A percentile compares a stretch with the other conserved stretches of the same genome.
phyloP scores from a whole-genome alignment of 2,888 invertebrate species.

The Myopa testacea region DNA sequence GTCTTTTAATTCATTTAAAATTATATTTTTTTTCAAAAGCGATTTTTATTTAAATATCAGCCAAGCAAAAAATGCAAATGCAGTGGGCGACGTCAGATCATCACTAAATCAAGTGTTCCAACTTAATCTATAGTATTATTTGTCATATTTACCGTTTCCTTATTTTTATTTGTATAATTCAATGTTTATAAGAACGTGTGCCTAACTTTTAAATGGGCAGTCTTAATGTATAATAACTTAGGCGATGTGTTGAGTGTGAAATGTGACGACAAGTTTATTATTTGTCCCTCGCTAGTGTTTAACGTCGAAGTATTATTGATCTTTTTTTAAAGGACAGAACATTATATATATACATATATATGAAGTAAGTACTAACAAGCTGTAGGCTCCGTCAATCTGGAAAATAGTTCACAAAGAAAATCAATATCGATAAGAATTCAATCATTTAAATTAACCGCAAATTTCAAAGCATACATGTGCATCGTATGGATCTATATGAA shows the following conservation, averaged over 20 bases:
- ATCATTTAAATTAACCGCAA: not conserved
- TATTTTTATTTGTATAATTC: not conserved
- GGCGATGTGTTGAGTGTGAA: constrained; percentile 12
- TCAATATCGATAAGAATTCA: constrained; percentile 9
- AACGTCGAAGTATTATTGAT: not conserved
- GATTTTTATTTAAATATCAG: too few species aligned
- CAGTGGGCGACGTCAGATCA: too few species aligned
- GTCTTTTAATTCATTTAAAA: too few species aligned
- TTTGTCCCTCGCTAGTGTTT: not conserved
- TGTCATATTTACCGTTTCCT: constrained; percentile 30
- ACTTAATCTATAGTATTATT: constrained; percentile 41
- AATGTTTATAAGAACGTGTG: constrained; percentile 27
- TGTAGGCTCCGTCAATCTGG: constrained; percentile 64
- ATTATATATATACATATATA: not conserved
- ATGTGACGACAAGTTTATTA: constrained; percentile 9
- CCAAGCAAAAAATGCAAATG: too few species aligned
- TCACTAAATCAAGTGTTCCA: not conserved
- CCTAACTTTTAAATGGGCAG: constrained; percentile 31
- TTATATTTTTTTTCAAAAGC: too few species aligned
- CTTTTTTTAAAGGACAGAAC: not conserved
- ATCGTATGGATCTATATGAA: not conserved
- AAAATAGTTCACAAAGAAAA: constrained; percentile 48
- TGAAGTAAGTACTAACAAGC: constrained; percentile 59
- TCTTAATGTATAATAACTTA: constrained; percentile 26
- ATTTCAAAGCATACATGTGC: not conserved